Evolutionary conservation across 2,888 invertebrate genomes (phyloP), one percentile per base, ranked within the genome.

Genomic region (Cerastis leucographa): DNA sequence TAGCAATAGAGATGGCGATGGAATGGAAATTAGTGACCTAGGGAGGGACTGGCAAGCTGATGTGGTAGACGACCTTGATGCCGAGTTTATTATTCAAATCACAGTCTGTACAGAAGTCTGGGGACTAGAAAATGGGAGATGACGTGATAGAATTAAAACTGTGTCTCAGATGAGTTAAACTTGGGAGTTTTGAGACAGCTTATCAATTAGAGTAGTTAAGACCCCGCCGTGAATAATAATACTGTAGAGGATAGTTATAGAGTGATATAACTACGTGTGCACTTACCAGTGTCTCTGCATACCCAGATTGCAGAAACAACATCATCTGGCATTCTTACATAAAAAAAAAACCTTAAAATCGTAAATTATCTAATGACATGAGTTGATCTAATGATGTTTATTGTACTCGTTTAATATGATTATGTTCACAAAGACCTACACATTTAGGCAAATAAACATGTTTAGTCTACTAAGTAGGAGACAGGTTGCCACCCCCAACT

Each of bases 21-120:
- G 78, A 84, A 86, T 85, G 77, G 70, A 84, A 83, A 81, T 78
- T 72, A 78, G 76, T 83, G 70, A 82, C 80, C 69, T 81, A 22
- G 59, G 74, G 77, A 71, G 70, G 62, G 69, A 80, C 76, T 76
- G 44, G 71, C 51, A 71, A 81, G 80, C 80, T 74, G 76, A 84
- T 84, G 78, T 65, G 71, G 68, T 71, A 80, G 64, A 73, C 78
- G 76, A 82, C 76, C 80, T 78, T 88, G 69, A 79, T 69, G 64
- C 61, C 49, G 54, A 78, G 77, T 85, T 88, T 88, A 87, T 85
- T 87, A 90, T 90, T 89, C 85, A 87, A 83, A 86, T 84, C 85
- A 84, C 86, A 88, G 81, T 76, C 85, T 80, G 69, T 66, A 76
- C 71, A 80, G 59, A 80, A 77, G 76, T 67, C 66, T 65, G 46